These are phyloP conservation scores for Bombus polaris DNA, from an alignment of 1,140 invertebrate species.

Conservation along the genomic window DNA sequence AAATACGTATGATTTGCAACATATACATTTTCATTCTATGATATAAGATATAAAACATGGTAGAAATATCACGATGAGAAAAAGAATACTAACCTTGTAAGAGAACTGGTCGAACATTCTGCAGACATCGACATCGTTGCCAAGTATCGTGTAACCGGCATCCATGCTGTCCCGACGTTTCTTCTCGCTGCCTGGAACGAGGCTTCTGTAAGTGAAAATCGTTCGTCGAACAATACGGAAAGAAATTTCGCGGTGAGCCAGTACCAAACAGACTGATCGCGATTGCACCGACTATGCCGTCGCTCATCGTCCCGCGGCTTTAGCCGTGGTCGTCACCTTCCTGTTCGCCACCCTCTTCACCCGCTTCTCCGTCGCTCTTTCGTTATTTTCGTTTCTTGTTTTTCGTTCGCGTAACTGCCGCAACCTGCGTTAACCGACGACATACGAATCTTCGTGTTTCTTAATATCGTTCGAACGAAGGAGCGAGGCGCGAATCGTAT, in stretches of 20 bases:
- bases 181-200: conserved; percentile 76
- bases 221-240: conserved; percentile 25
- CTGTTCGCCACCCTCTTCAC: background rate
- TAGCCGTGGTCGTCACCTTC: conserved; percentile 59
- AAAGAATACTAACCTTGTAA: conserved; percentile 84
- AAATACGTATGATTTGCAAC: too few species aligned
- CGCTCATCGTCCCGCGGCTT: conserved; percentile 75
- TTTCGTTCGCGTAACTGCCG: background rate
- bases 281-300: conserved; percentile 79
- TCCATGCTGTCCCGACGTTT: conserved; percentile 84
- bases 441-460: background rate
- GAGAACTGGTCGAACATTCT: conserved; percentile 88
- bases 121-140: conserved; percentile 86
- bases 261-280: conserved; percentile 80
- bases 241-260: conserved; percentile 45
- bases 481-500: background rate
- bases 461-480: background rate
- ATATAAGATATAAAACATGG: background rate
- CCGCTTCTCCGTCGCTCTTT: background rate
- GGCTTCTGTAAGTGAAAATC: conserved; percentile 69
- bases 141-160: conserved; percentile 85
- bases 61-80: too few species aligned
- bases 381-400: background rate
- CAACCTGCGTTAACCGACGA: too few species aligned
- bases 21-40: background rate